phyloP scores from a whole-genome alignment of 1,140 invertebrate genomes.

The Steinernema feltiae region DNA sequence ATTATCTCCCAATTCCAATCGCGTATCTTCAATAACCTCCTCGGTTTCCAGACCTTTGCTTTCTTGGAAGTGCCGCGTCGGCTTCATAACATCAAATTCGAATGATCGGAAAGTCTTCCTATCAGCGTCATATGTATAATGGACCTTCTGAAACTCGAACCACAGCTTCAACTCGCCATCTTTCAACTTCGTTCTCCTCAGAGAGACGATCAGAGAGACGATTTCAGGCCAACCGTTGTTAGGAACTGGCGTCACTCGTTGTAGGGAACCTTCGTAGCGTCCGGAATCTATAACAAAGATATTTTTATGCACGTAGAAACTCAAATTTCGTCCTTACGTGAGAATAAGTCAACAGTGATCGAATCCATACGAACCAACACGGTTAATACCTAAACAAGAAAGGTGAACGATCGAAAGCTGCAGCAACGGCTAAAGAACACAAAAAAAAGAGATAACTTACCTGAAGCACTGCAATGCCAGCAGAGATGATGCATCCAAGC shows the following conservation, averaged over 20 bases:
- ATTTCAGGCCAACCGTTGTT: slow-evolving; percentile 96
- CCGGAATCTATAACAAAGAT: slow-evolving; percentile 65
- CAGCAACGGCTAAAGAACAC: too few species aligned
- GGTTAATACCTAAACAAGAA: slow-evolving; percentile 66
- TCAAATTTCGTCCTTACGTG: slow-evolving; percentile 61
- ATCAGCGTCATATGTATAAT: slow-evolving; percentile 48
- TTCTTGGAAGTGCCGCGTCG: slow-evolving; percentile 37
- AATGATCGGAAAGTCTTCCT: slow-evolving; percentile 42
- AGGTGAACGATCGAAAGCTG: too few species aligned
- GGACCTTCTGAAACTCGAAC: slow-evolving; percentile 55
- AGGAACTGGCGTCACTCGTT: slow-evolving; percentile 86
- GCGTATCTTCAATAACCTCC: slow-evolving; percentile 37
- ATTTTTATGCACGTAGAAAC: not conserved
- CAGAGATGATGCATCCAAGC: slow-evolving; percentile 79
- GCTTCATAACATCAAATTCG: slow-evolving; percentile 42
- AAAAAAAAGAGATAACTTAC: slow-evolving; percentile 61
- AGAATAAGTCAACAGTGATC: slow-evolving; percentile 75
- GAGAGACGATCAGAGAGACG: too few species aligned
- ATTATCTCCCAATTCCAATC: slow-evolving; percentile 49
- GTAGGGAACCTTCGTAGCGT: slow-evolving; percentile 73
- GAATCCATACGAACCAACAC: slow-evolving; percentile 90
- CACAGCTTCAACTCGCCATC: slow-evolving; percentile 42
- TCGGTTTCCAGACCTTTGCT: slow-evolving; percentile 50
- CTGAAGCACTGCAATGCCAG: slow-evolving; percentile 67
- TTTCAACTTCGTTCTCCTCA: slow-evolving; percentile 64